phyloP scores from a whole-genome alignment of 2,113 vertebrate genomes.

The Psilopsiagon aurifrons region DNA sequence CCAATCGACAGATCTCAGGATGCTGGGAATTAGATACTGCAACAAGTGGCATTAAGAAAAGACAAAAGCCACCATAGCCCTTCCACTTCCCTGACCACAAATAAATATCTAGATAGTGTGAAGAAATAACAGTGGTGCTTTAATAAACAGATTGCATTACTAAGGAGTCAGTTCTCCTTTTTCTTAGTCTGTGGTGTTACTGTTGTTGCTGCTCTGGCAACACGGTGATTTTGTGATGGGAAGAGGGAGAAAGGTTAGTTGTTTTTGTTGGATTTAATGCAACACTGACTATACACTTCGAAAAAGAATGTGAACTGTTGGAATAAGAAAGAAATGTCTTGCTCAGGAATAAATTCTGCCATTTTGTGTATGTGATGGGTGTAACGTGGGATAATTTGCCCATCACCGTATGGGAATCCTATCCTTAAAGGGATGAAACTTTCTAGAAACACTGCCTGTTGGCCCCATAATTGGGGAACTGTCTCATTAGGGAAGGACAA shows the following conservation, averaged over 20 bases:
- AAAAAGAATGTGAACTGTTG: background rate
- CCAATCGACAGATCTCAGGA: background rate
- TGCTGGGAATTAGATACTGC: background rate
- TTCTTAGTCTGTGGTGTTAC: background rate
- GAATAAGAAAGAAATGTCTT: background rate
- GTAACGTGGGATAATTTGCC: background rate
- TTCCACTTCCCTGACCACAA: background rate
- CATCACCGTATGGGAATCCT: background rate
- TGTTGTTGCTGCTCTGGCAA: background rate
- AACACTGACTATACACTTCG: background rate
- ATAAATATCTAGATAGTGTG: background rate
- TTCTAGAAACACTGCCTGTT: background rate
- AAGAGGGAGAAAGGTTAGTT: background rate
- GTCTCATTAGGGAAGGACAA: conserved; percentile 44
- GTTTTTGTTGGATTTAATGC: background rate
- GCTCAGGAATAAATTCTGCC: background rate
- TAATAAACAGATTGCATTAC: background rate
- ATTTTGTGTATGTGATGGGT: background rate
- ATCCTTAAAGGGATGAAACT: background rate
- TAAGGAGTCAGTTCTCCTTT: fast-evolving
- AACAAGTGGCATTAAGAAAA: background rate
- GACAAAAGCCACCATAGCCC: background rate
- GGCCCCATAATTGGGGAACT: background rate
- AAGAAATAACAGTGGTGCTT: background rate
- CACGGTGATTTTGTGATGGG: background rate